Percentiles rank a stretch among this genome's conserved stretches.
Evolutionary conservation across 1,140 invertebrate species (phyloP).

Genomic region (Trachymyrmex cornetzi): DNA sequence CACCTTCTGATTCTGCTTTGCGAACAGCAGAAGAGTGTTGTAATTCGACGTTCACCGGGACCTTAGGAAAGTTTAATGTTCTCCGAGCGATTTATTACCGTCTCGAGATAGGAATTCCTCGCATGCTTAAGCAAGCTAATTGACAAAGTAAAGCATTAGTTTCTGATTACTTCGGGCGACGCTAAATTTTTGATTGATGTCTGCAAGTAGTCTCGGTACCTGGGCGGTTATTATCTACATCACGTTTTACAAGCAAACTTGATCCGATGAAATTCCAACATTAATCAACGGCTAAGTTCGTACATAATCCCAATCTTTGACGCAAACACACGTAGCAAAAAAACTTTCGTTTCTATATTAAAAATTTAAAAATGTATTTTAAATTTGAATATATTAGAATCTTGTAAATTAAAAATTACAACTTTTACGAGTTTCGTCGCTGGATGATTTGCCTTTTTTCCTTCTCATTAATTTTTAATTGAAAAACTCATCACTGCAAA

Average conservation of each 20-base stretch:
- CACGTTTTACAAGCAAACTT: constrained; percentile 38
- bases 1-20: background rate
- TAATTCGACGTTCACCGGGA: constrained; percentile 26
- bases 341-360: constrained; percentile 8
- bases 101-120: constrained; percentile 40
- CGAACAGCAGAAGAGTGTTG: constrained; percentile 23
- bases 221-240: constrained; percentile 25
- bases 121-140: constrained; percentile 53
- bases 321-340: background rate
- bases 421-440: background rate
- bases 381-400: background rate
- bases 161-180: constrained; percentile 39
- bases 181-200: constrained; percentile 52
- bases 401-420: constrained; percentile 3
- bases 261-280: constrained; percentile 32
- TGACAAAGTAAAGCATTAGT: constrained; percentile 57
- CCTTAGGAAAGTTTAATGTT: constrained; percentile 29
- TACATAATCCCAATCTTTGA: constrained; percentile 17
- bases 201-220: background rate
- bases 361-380: background rate
- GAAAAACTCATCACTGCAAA: background rate
- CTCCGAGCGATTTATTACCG: constrained; percentile 48
- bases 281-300: constrained; percentile 5
- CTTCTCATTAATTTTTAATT: background rate
- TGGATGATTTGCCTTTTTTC: background rate